Base-by-base conservation (phyloP, 2,888 invertebrate genomes). In the Polydesmus complanatus region DNA sequence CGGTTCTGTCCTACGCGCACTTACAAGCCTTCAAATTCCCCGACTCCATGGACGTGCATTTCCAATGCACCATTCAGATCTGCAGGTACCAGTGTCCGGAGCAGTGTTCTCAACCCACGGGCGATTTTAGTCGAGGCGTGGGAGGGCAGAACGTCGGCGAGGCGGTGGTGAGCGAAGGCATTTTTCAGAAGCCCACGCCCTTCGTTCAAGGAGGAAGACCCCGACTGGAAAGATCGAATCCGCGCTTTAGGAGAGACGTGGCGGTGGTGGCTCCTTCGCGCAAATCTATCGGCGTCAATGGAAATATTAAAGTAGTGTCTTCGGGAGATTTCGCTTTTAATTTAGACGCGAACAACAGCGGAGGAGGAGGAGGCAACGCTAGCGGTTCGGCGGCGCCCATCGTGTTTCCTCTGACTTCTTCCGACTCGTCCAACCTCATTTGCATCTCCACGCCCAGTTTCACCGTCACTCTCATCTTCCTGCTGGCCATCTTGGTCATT, bases 1-100 rank as follows among this genome's bases (percentile, higher is more conserved):
- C 90, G 8, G 91, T 93, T 0, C 77, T 93, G 1, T 89, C 90
- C 0, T 93, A 92, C 71, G 91, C 92, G 0, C 89, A 91, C 73
- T 92, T 92, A 82, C 91, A 92, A 76, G 93, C 93, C 0, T 93
- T 93, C 75, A 93, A 93, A 72, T 93, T 93, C 78, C 93, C 93
- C 0, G 93, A 93, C 71, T 91, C 91, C 0, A 93, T 93, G 92
- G 92, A 93, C 73, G 93, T 93, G 0, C 92, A 93, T 73, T 93
- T 93, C 79, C 91, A 92, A 73, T 93, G 92, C 73, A 92, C 92
- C 27, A 92, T 93, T 65, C 92, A 93, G 73, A 92, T 93, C 69
- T 93, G 93, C 73, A 80, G 92, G 67, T 89, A 90, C 70, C 87
- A 90, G 69, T 93, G 93, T 70, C 93, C 93, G 0, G 92, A 92